Percentiles rank a stretch among this genome's conserved stretches.
Evolutionary conservation across 1,140 invertebrate species (phyloP).

Genomic region (Cydia pomonella): DNA sequence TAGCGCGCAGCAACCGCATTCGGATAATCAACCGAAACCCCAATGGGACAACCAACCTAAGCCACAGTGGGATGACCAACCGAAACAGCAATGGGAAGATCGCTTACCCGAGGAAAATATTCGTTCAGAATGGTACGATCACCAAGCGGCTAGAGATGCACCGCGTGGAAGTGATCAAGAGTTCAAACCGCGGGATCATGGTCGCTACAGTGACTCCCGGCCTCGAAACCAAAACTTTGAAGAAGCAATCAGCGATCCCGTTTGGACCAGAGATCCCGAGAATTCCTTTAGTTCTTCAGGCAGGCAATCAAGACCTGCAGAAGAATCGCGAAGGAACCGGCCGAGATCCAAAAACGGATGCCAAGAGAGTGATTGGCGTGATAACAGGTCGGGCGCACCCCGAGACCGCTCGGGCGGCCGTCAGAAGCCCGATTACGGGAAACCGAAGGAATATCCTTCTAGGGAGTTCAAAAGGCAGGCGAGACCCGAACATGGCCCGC

Average conservation of each 20-base stretch:
- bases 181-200: background rate
- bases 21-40: background rate
- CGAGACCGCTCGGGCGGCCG: background rate
- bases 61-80: background rate
- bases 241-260: background rate
- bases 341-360: background rate
- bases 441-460: constrained; percentile 2
- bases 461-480: background rate
- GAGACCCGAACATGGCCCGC: background rate
- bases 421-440: background rate
- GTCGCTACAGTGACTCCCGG: background rate
- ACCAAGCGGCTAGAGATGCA: background rate
- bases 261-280: background rate
- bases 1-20: background rate
- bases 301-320: background rate
- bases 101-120: background rate
- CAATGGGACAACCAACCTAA: background rate
- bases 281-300: background rate
- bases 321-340: background rate
- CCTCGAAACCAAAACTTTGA: background rate
- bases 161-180: background rate
- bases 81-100: background rate
- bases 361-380: background rate
- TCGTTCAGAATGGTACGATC: constrained; percentile 4
- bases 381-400: background rate